Conservation (phyloP, 2,888 invertebrate genomes). For the Danaus chrysippus region DNA sequence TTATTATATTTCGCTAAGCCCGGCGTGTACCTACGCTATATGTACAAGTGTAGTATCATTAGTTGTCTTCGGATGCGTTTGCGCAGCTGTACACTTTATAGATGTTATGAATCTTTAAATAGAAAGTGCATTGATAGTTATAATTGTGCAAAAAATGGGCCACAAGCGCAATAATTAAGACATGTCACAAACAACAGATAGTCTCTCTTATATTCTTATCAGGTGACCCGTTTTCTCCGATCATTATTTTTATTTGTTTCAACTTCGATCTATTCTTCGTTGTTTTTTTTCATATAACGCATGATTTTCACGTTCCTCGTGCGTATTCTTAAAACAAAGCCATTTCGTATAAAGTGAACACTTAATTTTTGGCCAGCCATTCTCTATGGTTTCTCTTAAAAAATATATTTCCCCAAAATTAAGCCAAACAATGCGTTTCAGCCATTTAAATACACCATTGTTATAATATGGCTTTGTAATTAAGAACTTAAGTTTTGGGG, state of each 20-base stretch:
- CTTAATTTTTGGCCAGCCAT: background rate
- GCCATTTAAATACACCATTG: conserved; percentile 7
- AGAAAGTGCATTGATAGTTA: conserved; percentile 30
- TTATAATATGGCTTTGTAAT: conserved; percentile 7
- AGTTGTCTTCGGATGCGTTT: background rate
- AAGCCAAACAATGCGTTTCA: conserved; percentile 3
- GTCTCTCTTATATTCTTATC: conserved; percentile 32
- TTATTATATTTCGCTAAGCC: too few relatives aligned
- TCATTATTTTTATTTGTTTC: conserved; percentile 30
- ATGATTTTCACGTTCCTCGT: background rate
- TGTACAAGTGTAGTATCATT: background rate
- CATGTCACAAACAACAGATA: conserved; percentile 35
- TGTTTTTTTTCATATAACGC: background rate
- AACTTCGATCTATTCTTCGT: conserved; percentile 20
- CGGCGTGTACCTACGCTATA: background rate
- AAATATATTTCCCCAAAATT: conserved; percentile 7
- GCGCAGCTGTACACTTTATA: conserved; percentile 5
- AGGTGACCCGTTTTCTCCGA: conserved; percentile 39
- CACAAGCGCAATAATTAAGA: conserved; percentile 37
- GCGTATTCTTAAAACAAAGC: background rate
- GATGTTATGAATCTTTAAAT: conserved; percentile 27
- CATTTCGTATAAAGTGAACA: background rate
- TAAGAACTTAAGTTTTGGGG: conserved; percentile 7
- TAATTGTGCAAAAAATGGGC: conserved; percentile 37
- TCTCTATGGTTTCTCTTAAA: conserved; percentile 5